Evolutionary conservation across 2,113 vertebrate genomes (phyloP).

Genomic region (Cepphus grylle): DNA sequence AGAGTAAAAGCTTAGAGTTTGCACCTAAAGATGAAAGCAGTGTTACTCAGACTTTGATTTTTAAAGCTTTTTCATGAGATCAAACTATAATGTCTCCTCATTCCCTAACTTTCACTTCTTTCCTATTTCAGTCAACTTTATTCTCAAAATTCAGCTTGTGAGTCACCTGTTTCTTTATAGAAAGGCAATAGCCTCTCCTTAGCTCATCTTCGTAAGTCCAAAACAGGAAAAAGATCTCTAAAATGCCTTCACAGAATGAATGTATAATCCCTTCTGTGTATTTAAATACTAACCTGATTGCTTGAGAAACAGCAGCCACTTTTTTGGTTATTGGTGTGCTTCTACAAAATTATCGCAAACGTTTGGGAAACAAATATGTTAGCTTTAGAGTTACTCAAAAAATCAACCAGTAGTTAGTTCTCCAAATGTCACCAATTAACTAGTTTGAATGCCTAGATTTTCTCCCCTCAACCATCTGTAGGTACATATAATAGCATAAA

Average conservation of each 20-base stretch:
- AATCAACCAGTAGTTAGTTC: background rate
- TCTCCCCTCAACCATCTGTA: conserved; percentile 12
- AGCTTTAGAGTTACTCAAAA: background rate
- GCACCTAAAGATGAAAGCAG: conserved; percentile 5
- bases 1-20: background rate
- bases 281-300: background rate
- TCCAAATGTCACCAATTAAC: conserved; percentile 4
- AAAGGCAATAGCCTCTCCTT: background rate
- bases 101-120: background rate
- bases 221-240: background rate
- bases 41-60: conserved; percentile 19
- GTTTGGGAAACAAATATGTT: background rate
- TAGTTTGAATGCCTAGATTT: background rate
- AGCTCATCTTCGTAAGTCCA: background rate
- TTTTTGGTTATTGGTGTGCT: background rate
- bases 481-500: background rate
- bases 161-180: background rate
- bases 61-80: conserved; percentile 1
- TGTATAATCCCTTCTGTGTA: background rate
- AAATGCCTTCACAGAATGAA: background rate
- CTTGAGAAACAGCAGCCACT: background rate
- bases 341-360: background rate
- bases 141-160: conserved; percentile 9
- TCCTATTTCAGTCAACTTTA: conserved; percentile 1
- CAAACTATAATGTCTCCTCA: background rate